Evolutionary conservation across 2,797 vertebrate genomes (phyloP), one percentile per base, ranked within the genome.

Genomic region (Lutjanus argentimaculatus): DNA sequence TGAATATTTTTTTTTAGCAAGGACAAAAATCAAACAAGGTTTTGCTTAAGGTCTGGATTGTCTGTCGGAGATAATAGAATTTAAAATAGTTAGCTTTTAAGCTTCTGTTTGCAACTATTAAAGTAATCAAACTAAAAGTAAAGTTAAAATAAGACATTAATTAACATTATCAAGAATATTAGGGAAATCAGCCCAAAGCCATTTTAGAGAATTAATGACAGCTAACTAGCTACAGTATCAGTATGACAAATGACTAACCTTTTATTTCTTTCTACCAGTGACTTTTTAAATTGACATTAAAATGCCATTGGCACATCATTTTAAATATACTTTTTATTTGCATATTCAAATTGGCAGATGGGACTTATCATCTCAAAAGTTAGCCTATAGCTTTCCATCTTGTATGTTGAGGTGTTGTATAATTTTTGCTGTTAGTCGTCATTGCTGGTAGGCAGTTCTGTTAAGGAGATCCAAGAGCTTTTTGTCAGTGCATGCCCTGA

Each of bases 221-320:
- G 9, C 25, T 36, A 58, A 58, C 43, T 40, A 11, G 15, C 56
- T 58, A 2, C 30, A 49, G 2, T 14, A 7, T 65, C 22, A 17
- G 8, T 45, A 9, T 17, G 22, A 15, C 14, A 65, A 11, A 19
- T 30, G 2, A 53, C 36, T 58, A 17, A 45, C 30, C 30, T 6
- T 7, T 16, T 15, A 13, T 45, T 43, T 19, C 42, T 40, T 64
- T 9, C 3, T 30, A 43, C 15, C 36, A 25, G 21, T 45, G 30
- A 55, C 36, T 16, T 48, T 66, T 58, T 75, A 7, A 6, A 11
- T 69, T 10, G 15, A 56, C 22, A 67, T 65, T 8, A 40, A 80
- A 49, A 63, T 68, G 42, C 4, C 11, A 46, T n/a, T n/a, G 11
- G 48, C 57, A 17, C 9, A 62, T 55, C 4, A 58, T 55, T 69